Conservation (phyloP, 1,140 invertebrate genomes). For the Philotrypesis tridentata region DNA sequence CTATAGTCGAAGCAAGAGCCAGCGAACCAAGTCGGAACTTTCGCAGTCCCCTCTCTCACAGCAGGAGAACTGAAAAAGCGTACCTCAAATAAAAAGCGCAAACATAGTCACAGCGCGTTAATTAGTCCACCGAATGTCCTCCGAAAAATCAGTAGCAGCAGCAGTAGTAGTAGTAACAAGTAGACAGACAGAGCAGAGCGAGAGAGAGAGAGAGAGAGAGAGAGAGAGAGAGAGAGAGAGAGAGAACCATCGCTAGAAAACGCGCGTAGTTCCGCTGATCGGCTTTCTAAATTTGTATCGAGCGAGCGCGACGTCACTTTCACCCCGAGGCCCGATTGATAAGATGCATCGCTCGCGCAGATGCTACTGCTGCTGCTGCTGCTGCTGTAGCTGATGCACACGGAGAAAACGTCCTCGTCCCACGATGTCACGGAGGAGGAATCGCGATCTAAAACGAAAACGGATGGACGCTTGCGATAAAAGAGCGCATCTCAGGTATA, state of each 20-base stretch:
- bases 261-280: slow-evolving; percentile 27
- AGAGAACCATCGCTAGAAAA: slow-evolving; percentile 4
- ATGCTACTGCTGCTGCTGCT: background rate
- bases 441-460: slow-evolving; percentile 26
- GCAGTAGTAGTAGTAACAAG: too few relatives aligned
- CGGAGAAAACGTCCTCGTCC: slow-evolving; percentile 43
- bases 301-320: slow-evolving; percentile 60
- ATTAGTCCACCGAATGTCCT: background rate
- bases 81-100: background rate
- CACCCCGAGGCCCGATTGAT: slow-evolving; percentile 58
- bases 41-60: background rate
- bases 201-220: background rate
- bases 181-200: too few relatives aligned
- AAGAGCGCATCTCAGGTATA: slow-evolving; percentile 1
- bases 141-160: background rate
- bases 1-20: background rate
- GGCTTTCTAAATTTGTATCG: slow-evolving; percentile 69
- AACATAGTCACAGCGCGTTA: background rate
- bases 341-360: slow-evolving; percentile 49
- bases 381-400: too few relatives aligned
- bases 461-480: slow-evolving; percentile 41
- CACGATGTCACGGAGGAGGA: slow-evolving; percentile 26
- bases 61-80: background rate
- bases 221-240: background rate
- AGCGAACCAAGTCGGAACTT: background rate